Evolutionary conservation across 2,888 invertebrate species (phyloP).

Genomic region (Tipula helvola): DNA sequence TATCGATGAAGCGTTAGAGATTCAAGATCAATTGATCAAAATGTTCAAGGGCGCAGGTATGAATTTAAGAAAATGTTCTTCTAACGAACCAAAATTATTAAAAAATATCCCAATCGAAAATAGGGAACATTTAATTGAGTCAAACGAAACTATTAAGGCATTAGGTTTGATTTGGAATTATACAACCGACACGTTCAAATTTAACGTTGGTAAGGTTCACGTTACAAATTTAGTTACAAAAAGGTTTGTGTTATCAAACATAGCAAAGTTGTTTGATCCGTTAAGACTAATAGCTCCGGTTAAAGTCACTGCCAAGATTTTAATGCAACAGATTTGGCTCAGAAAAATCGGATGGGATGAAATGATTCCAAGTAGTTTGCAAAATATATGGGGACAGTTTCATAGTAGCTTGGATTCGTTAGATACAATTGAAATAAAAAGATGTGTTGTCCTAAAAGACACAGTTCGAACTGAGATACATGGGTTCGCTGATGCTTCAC

Average conservation of each 20-base stretch:
- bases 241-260: no score
- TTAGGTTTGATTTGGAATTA: no score
- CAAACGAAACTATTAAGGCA: no score
- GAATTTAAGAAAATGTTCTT: background rate
- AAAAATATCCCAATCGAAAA: no score
- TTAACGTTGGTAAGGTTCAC: no score
- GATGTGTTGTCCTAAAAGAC: background rate
- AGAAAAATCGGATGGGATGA: background rate
- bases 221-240: no score
- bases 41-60: background rate
- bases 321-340: background rate
- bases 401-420: background rate
- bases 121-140: no score
- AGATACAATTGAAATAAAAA: background rate
- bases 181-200: no score
- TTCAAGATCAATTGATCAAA: no score
- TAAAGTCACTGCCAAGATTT: background rate
- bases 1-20: no score
- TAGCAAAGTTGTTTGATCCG: no score
- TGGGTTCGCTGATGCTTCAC: background rate
- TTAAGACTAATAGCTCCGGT: background rate
- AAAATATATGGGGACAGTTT: background rate
- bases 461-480: background rate
- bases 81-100: no score
- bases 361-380: background rate